Percentiles rank a stretch among this genome's conserved stretches.
Evolutionary conservation across 2,113 vertebrate species (phyloP).

Genomic region (Falco punctatus): DNA sequence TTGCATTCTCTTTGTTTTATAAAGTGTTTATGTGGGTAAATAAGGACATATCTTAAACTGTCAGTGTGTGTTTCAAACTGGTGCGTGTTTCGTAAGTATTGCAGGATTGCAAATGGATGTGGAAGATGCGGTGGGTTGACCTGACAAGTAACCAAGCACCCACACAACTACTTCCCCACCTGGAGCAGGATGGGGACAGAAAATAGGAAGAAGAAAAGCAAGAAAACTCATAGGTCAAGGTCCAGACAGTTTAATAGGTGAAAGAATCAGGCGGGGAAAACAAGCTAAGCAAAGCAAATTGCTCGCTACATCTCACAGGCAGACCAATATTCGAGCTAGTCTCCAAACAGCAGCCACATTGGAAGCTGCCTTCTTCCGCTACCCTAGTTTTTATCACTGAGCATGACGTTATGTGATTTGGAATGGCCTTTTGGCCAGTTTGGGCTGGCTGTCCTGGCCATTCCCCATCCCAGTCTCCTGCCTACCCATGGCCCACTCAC

Average conservation of each 20-base stretch:
- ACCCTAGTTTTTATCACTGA: neutral
- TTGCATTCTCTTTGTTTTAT: neutral
- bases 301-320: neutral
- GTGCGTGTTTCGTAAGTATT: neutral
- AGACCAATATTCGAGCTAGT: neutral
- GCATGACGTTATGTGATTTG: neutral
- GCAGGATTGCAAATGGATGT: neutral
- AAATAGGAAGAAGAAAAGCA: neutral
- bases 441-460: accelerated
- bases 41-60: neutral
- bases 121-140: neutral
- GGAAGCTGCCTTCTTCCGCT: neutral
- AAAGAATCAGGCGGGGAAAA: accelerated
- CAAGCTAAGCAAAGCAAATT: neutral
- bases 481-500: no score
- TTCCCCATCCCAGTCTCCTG: neutral
- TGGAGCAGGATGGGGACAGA: neutral
- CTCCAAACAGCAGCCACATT: neutral
- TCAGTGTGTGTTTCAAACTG: neutral
- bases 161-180: neutral
- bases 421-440: neutral
- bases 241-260: neutral
- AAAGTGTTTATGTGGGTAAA: neutral
- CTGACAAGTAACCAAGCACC: neutral
- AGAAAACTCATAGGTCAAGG: neutral